phyloP scores from a whole-genome alignment of 1,140 invertebrate species.

The Periplaneta americana region DNA sequence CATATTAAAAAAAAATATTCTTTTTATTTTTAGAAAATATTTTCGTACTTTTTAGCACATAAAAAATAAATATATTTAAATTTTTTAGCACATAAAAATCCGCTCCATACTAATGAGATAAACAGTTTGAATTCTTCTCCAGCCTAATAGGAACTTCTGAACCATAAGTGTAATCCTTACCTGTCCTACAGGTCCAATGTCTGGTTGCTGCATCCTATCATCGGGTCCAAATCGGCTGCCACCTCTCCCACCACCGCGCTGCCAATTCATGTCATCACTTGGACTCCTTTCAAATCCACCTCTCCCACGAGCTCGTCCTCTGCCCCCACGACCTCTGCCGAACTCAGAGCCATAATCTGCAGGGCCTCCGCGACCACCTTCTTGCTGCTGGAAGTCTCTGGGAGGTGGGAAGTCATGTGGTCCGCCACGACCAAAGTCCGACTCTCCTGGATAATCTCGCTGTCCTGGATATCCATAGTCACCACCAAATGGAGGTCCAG shows the following conservation, averaged over 20 bases:
- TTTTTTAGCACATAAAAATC: no score
- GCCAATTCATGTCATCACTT: background rate
- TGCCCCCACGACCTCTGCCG: background rate
- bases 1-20: no score
- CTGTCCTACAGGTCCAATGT: background rate
- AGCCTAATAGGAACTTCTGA: no score
- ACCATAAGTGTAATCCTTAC: background rate
- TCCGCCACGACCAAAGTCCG: constrained; percentile 2
- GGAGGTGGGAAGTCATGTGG: constrained; percentile 11
- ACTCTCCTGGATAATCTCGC: background rate
- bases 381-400: background rate
- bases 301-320: background rate
- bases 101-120: no score
- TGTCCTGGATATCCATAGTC: background rate
- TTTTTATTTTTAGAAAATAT: no score
- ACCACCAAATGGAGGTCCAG: background rate
- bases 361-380: background rate
- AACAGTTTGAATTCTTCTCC: no score
- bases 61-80: no score
- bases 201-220: background rate
- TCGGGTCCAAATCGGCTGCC: background rate
- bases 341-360: constrained; percentile 15
- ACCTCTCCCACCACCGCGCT: background rate
- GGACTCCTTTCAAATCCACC: background rate
- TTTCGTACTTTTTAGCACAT: no score